Evolutionary conservation across 2,888 invertebrate genomes (phyloP).

Genomic region (Zhengitettix transpicula): DNA sequence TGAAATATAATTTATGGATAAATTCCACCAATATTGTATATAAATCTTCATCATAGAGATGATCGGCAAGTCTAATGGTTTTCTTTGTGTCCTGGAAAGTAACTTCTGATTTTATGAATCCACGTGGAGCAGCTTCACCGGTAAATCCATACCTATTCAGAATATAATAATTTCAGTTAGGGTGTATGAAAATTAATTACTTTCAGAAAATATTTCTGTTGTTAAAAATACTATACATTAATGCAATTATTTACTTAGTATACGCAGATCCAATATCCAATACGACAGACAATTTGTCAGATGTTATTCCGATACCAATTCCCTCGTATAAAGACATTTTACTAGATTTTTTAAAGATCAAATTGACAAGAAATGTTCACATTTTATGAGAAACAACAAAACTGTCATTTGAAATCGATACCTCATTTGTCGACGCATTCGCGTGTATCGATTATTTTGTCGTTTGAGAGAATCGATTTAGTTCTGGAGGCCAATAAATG

Average conservation of each 20-base stretch:
- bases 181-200: not conserved
- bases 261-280: constrained; percentile 81
- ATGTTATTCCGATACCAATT: constrained; percentile 35
- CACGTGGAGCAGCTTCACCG: constrained; percentile 73
- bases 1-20: constrained; percentile 38
- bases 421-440: too few relatives aligned
- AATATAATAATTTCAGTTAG: not conserved
- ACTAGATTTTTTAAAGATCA: constrained; percentile 6
- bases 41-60: constrained; percentile 46
- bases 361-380: too few relatives aligned
- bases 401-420: too few relatives aligned
- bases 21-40: constrained; percentile 78
- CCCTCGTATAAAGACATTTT: constrained; percentile 68
- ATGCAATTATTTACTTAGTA: constrained; percentile 55
- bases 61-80: constrained; percentile 45
- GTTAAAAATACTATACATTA: not conserved
- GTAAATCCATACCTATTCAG: constrained; percentile 70
- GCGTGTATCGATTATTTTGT: too few relatives aligned
- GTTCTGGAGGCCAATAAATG: too few relatives aligned
- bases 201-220: not conserved
- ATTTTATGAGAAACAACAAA: too few relatives aligned
- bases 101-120: constrained; percentile 67
- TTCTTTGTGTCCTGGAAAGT: constrained; percentile 45
- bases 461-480: too few relatives aligned
- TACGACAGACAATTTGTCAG: constrained; percentile 79